Base-by-base conservation (phyloP, 2,888 invertebrate species). In the Cheilosia impressa region DNA sequence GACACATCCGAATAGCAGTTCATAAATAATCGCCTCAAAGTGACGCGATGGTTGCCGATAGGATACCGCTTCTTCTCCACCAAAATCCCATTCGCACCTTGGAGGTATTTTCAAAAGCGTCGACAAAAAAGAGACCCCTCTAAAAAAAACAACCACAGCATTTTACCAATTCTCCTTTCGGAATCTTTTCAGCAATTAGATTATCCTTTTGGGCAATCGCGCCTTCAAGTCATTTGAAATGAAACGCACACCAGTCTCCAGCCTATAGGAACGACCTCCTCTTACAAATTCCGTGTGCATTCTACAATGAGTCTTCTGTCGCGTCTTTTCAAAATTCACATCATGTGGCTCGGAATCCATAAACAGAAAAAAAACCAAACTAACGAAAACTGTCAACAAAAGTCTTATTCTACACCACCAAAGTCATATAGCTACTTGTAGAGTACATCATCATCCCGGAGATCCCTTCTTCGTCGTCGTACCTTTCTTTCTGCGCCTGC, bases 21-120 rank as follows among this genome's bases (percentile, higher is more conserved):
- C 90, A 89, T 89, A 89, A 89, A 90, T 90, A 90, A 90, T 90
- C 90, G 89, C 88, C 89, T 89, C 88, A 88, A 71, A 60, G 71
- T 87, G 87, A 57, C 85, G 88, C 88, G 83, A 88, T 89, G 88
- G 88, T 88, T 88, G 87, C 88, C 88, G 88, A 81, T 84, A 72
- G 71, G 55, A 53, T 65, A 65, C 57, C 13, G 38, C 38, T 34
- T 22, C 57, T 34, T 34, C 57, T n/a, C 34, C 19, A 55, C 50
- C 38, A 52, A 69, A 58, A n/a, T 41, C 65, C 34, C 75, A 63
- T 69, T 84, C 71, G 53, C 78, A 87, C 69, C 31, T 47, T 24
- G 53, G 52, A 65, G 84, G 76, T 34, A 85, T 81, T 84, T 81
- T 80, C 60, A 53, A 22, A 47, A 69, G 27, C 24, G 6, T 31